Evolutionary conservation across 2,888 invertebrate species (phyloP), one percentile per base, ranked within the genome.

Genomic region (Gymnosoma rotundatum): DNA sequence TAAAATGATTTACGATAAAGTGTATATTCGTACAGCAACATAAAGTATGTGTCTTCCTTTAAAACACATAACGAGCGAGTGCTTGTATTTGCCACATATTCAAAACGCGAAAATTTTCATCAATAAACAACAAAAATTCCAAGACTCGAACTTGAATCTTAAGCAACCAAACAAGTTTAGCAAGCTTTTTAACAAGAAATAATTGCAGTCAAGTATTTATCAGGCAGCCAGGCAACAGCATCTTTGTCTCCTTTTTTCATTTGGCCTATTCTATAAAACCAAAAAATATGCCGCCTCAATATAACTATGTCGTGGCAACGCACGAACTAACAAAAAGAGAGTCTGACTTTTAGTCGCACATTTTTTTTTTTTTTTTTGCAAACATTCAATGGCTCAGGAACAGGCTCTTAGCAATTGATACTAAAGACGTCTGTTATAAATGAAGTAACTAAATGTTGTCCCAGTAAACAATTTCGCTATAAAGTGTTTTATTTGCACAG

Each of bases 61-160:
- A 42, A 32, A 32, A 48, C 14, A 36, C 32, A 38, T 16, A 36
- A 36, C 16, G 16, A 25, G n/a, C 14, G 9, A 32, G 16, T 25
- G 58, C 20, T 36, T 69, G 10, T 20, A 38, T 58, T 58, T 63
- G 70, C 64, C 69, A 69, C 50, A 67, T 54, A 74, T 61, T 56
- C 21, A 56, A 58, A 69, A 61, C 70, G 81, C 81, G 75, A 75
- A 72, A 64, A 25, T 42, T 25, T 64, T 56, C 42, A 76, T 36
- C 75, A 21, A 50, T 48, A 72, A 72, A 72, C 67, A 61, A 73
- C 76, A 52, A 21, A 72, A 84, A 81, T 84, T 84, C 80, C 84
- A 69, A 58, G 52, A 76, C 61, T 63, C 80, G 80, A 83, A 78
- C 83, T 82, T 76, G 81, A 82, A 76, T 76, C 54, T 76, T 72